phyloP scores from a whole-genome alignment of 1,140 invertebrate genomes.

The Bombus cullumanus region DNA sequence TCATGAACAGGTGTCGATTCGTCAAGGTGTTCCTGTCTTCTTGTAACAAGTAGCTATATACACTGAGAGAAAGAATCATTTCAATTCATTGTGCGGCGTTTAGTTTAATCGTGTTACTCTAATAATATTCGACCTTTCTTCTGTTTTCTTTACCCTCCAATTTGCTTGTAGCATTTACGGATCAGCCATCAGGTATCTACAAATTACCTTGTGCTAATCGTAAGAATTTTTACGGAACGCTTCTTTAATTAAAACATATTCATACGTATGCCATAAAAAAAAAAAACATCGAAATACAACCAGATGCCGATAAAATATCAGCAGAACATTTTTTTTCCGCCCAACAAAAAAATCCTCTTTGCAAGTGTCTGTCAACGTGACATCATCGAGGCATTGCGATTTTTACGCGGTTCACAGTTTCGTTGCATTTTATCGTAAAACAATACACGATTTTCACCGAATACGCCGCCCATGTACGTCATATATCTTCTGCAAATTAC shows the following conservation, averaged over 20 bases:
- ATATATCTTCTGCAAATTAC: slow-evolving; percentile 23
- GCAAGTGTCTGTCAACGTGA: neutral
- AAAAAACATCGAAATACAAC: neutral
- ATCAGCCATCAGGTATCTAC: neutral
- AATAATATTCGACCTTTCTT: neutral
- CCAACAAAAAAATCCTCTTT: neutral
- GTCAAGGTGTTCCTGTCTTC: neutral
- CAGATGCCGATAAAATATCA: neutral
- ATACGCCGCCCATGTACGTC: neutral
- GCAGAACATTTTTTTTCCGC: neutral
- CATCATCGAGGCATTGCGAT: neutral
- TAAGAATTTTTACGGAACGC: neutral
- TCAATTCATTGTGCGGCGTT: too few relatives aligned
- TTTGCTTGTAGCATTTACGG: neutral
- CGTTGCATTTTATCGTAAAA: neutral
- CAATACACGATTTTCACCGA: neutral
- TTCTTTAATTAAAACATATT: neutral
- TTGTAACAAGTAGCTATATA: neutral
- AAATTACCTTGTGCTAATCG: neutral
- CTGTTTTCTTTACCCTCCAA: neutral
- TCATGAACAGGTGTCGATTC: slow-evolving; percentile 14
- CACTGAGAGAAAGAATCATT: neutral
- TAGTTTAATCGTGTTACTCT: neutral
- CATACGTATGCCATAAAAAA: neutral
- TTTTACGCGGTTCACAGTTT: neutral